Conservation (phyloP, 1,140 invertebrate species). For the Cydia amplana region DNA sequence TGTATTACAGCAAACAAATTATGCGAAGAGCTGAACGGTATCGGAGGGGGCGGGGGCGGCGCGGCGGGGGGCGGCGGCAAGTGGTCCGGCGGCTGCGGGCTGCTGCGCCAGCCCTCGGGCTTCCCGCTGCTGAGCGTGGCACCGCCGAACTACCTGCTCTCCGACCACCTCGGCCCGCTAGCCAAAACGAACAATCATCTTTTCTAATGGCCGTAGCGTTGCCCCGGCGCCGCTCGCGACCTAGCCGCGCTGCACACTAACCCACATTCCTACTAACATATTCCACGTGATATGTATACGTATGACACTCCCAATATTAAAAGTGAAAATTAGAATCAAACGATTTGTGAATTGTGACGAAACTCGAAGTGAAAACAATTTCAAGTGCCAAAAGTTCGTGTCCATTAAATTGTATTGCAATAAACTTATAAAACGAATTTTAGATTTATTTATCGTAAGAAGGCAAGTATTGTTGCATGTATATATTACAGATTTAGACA, state of each 20-base stretch:
- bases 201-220: conserved; percentile 71
- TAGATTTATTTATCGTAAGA: conserved; percentile 48
- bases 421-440: conserved; percentile 44
- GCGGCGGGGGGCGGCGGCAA: conserved; percentile 62
- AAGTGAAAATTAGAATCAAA: conserved; percentile 19
- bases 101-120: conserved; percentile 71
- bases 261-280: too few species aligned
- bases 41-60: conserved; percentile 46
- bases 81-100: conserved; percentile 71
- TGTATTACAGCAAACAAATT: conserved; percentile 65
- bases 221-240: conserved; percentile 32
- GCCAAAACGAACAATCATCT: conserved; percentile 77
- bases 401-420: conserved; percentile 53
- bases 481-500: conserved; percentile 22
- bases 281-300: conserved; percentile 7
- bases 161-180: conserved; percentile 72
- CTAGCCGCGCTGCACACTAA: neutral
- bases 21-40: conserved; percentile 67
- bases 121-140: conserved; percentile 72
- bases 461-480: conserved; percentile 37
- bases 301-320: conserved; percentile 15
- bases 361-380: conserved; percentile 29
- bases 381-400: conserved; percentile 50
- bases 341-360: conserved; percentile 10
- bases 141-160: conserved; percentile 73